These are phyloP conservation scores for Drosophila kanapiae DNA, from an alignment of 1,140 invertebrate species.

Conservation along the genomic window DNA sequence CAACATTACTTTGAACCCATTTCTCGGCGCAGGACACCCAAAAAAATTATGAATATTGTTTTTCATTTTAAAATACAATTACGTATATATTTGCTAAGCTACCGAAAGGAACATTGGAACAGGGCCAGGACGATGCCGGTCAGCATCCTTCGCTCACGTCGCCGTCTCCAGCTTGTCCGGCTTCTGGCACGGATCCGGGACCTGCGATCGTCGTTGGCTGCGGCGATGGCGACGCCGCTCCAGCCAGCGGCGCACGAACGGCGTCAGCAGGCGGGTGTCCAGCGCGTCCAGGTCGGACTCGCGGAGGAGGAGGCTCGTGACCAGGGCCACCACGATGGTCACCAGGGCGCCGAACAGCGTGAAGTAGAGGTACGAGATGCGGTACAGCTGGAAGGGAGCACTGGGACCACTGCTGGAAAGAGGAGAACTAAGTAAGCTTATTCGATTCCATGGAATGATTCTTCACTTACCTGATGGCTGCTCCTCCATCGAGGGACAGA, in stretches of 20 bases:
- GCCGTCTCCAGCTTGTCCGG: slow-evolving; percentile 48
- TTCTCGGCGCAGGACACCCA: slow-evolving; percentile 23
- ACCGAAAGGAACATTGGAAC: slow-evolving; percentile 73
- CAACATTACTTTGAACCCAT: slow-evolving; percentile 65
- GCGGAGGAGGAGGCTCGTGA: slow-evolving; percentile 87
- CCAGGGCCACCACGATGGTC: slow-evolving; percentile 88
- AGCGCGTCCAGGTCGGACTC: slow-evolving; percentile 87
- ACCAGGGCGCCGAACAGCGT: slow-evolving; percentile 88
- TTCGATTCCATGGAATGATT: too few species aligned
- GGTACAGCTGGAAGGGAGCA: slow-evolving; percentile 72
- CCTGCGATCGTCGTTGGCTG: slow-evolving; percentile 21
- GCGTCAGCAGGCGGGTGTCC: slow-evolving; percentile 88
- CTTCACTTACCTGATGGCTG: slow-evolving; percentile 35
- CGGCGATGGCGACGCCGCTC: slow-evolving; percentile 79
- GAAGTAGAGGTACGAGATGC: slow-evolving; percentile 90
- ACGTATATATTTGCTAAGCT: slow-evolving; percentile 69
- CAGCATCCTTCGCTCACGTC: slow-evolving; percentile 40
- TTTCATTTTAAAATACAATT: slow-evolving; percentile 62
- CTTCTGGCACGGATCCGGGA: slow-evolving; percentile 42
- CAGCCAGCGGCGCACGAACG: slow-evolving; percentile 88
- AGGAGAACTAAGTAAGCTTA: neutral
- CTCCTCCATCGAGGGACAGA: slow-evolving; percentile 39
- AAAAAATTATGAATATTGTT: slow-evolving; percentile 73
- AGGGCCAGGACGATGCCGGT: slow-evolving; percentile 24
- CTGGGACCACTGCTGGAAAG: neutral